Base-by-base conservation (phyloP, 1,140 invertebrate genomes). In the Calephelis nemesis region DNA sequence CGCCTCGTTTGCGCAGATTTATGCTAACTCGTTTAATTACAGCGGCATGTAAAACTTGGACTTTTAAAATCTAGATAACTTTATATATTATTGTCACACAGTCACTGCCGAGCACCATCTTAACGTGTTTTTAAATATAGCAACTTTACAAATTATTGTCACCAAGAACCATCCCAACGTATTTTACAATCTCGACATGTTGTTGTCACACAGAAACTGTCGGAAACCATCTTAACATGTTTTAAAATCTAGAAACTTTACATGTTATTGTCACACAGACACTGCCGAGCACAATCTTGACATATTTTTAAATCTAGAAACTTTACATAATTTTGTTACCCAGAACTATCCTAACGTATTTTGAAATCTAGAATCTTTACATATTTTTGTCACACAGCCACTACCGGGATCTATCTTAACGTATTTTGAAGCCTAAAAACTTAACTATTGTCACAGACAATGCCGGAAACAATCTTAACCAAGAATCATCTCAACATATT, bases 11-110 rank as follows among this genome's bases (percentile, higher is more conserved):
- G 54, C 73, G 66, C 70, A 79, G 75, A 83, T 81, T 81, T 81
- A 81, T 80, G 75, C 75, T 76, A 76, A 78, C 81, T 77, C 74
- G 71, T 77, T 79, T 79, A 75, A 81, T 83, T 80, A 79, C 73
- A 58, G 69, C 63, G 69, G 63, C 50, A 67, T 47, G 69, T 40
- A 69, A 48, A 40, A 50, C 47, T 39, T 13, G 19, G 49, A 10
- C 30, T 63, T 45, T 63, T 47, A 47, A 45, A 19, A 63, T 63
- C 47, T 42, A 45, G 62, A 47, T 45, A 63, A 47, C 12, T 63
- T 63, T 47, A 63, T 63, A 47, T 63, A 47, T 47, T 47, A 19
- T 63, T 12, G 60, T 3, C 8, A 62, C 30, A 30, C 30, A 30
- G 10, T n/a, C 12, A 5, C 60, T 50, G 49, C 5, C 8, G 4